Percentiles rank a stretch among this genome's conserved stretches.
Conservation (phyloP, 2,797 vertebrate species). For the Chelmon rostratus region DNA sequence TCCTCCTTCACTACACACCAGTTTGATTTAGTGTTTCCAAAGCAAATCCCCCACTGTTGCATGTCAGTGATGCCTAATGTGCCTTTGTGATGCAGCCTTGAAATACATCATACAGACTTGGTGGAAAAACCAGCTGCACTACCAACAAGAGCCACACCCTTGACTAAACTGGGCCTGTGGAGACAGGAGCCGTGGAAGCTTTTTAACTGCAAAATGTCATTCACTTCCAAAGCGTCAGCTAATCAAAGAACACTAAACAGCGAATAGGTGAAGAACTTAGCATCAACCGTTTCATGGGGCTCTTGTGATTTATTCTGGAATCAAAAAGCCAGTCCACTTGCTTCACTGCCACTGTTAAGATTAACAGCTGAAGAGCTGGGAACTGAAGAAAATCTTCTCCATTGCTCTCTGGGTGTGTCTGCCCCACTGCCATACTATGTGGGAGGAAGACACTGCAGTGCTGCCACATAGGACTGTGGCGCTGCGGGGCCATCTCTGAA, state of each 20-base stretch:
- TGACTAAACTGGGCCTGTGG: background rate
- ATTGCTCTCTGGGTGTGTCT: constrained; percentile 19
- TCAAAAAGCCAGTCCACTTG: background rate
- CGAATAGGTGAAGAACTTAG: background rate
- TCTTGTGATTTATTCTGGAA: background rate
- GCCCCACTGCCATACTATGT: background rate
- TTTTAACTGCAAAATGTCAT: background rate
- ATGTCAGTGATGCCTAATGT: constrained; percentile 10
- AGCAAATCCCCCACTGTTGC: background rate
- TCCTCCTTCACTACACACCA: background rate
- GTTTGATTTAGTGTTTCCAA: constrained; percentile 9
- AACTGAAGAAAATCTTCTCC: too few species aligned
- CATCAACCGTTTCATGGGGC: background rate
- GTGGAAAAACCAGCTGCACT: background rate
- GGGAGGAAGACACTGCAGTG: background rate
- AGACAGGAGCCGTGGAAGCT: background rate
- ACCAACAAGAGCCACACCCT: background rate
- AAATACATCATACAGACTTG: background rate
- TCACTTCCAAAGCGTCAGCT: background rate
- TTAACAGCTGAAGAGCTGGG: background rate
- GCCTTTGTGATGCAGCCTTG: background rate
- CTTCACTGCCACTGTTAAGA: background rate
- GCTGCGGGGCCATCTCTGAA: background rate
- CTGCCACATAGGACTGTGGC: background rate
- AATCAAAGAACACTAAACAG: background rate